Evolutionary conservation across 2,797 vertebrate species (phyloP), one percentile per base, ranked within the genome.

Genomic region (Crypturellus tataupa): DNA sequence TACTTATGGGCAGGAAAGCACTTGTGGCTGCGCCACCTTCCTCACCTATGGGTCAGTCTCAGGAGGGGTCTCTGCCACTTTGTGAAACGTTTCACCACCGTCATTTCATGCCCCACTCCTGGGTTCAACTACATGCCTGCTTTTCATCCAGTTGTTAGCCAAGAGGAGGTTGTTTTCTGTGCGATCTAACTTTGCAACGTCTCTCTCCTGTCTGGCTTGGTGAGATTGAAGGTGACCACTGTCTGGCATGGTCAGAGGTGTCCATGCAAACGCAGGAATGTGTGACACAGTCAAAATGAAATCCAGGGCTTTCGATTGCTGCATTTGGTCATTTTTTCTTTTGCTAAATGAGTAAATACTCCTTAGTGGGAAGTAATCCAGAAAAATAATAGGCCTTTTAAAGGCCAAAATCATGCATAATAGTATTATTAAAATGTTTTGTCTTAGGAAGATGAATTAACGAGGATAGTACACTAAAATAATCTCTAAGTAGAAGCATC

Each of bases 371-470:
- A 97, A 93, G 89, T 79, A 96, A 73, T 68, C 88, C 63, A 4
- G 27, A 83, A 78, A 71, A 91, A 92, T 75, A 21, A 31, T 25
- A 85, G 59, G 15, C 4, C 2, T 60, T 83, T 81, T 56, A 68
- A 88, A 89, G 64, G 15, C 35, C 91, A 94, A 87, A 95, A 93
- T 78, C 84, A 90, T 58, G 82, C 60, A 69, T 69, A 87, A 18
- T 81, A 47, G 69, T 70, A 31, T 85, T 92, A 92, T 55, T 29
- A 7, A 35, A 86, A 59, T 93, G 37, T 92, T 97, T 95, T 94
- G 68, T 77, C 16, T 81, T 87, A 79, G 56, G 56, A 91, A 94
- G 87, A 93, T 94, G 88, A 95, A 96, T 95, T 97, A 97, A 76
- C 44, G 80, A 92, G 95, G 91, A 70, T 67, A 95, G 63, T 80